phyloP scores from a whole-genome alignment of 2,888 invertebrate genomes.

The Epistrophella euchroma region DNA sequence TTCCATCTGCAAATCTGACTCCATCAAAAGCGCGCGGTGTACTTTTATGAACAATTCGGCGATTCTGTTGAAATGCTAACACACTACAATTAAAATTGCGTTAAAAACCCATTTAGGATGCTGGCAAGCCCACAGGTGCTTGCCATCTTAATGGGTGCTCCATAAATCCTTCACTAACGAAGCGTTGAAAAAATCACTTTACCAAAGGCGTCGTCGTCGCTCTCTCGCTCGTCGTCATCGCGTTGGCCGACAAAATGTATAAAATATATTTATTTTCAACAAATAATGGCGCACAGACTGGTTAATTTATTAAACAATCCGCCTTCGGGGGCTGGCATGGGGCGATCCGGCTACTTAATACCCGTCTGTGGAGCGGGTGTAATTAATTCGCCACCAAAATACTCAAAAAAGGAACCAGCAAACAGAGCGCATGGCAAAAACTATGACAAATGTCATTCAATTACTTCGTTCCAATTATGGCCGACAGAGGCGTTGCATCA shows the following conservation, averaged over 20 bases:
- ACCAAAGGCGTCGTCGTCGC: slow-evolving; percentile 61
- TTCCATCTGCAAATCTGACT: slow-evolving; percentile 52
- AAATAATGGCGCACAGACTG: slow-evolving; percentile 51
- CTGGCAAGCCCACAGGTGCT: slow-evolving; percentile 61
- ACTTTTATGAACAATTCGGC: slow-evolving; percentile 43
- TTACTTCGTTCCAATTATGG: slow-evolving; percentile 69
- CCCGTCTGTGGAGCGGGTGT: slow-evolving; percentile 54
- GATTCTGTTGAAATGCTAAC: slow-evolving; percentile 61
- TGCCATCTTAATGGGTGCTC: slow-evolving; percentile 60
- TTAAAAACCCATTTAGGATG: slow-evolving; percentile 73
- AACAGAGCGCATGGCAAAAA: background rate
- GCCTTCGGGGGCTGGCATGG: slow-evolving; percentile 65
- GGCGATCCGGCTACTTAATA: slow-evolving; percentile 71
- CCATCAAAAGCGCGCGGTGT: slow-evolving; percentile 43
- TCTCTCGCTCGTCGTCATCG: background rate
- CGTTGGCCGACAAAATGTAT: slow-evolving; percentile 17
- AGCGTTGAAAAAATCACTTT: slow-evolving; percentile 76
- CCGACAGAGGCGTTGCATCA: slow-evolving; percentile 70
- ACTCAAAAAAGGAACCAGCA: slow-evolving; percentile 23
- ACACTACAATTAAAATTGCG: slow-evolving; percentile 73
- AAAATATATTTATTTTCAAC: slow-evolving; percentile 28
- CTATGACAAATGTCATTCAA: slow-evolving; percentile 73
- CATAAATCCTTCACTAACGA: slow-evolving; percentile 74
- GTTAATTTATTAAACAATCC: slow-evolving; percentile 74
- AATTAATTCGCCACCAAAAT: slow-evolving; percentile 63